Evolutionary conservation across 2,797 vertebrate species (phyloP).

Genomic region (Gastrophryne carolinensis): DNA sequence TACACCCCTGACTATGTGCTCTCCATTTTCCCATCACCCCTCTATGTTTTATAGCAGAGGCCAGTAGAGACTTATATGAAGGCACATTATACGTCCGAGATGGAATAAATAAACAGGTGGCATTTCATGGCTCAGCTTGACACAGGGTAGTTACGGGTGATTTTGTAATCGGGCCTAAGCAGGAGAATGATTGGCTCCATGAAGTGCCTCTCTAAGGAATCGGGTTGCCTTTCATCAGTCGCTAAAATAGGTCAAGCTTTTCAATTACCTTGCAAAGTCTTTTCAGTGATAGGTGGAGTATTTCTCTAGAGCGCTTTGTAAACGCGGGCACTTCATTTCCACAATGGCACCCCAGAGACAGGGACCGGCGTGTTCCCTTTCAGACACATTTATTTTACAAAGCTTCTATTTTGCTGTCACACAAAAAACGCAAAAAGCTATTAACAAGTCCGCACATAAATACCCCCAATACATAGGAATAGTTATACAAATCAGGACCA

Average conservation of each 20-base stretch:
- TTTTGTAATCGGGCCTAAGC: neutral
- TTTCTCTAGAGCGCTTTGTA: neutral
- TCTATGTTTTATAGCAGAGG: too few species aligned
- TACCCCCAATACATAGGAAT: too few species aligned
- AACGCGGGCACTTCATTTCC: neutral
- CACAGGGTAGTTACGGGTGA: neutral
- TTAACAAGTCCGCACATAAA: neutral
- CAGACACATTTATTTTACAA: neutral
- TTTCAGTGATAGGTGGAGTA: conserved; percentile 2
- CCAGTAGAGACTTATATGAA: too few species aligned
- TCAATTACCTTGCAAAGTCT: conserved; percentile 29
- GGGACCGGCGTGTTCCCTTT: neutral
- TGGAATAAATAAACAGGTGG: too few species aligned
- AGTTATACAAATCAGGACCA: too few species aligned
- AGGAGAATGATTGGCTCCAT: neutral
- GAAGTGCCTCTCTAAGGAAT: neutral
- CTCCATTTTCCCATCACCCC: too few species aligned
- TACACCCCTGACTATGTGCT: too few species aligned
- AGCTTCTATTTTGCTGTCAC: neutral
- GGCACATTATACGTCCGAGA: too few species aligned
- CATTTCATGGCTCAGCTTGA: neutral
- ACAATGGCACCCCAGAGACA: conserved; percentile 16
- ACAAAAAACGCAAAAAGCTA: neutral
- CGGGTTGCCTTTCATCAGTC: neutral
- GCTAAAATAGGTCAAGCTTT: conserved; percentile 31